These are phyloP conservation scores for Lemur catta DNA, from an alignment of 2,797 vertebrate species.

Conservation along the genomic window DNA sequence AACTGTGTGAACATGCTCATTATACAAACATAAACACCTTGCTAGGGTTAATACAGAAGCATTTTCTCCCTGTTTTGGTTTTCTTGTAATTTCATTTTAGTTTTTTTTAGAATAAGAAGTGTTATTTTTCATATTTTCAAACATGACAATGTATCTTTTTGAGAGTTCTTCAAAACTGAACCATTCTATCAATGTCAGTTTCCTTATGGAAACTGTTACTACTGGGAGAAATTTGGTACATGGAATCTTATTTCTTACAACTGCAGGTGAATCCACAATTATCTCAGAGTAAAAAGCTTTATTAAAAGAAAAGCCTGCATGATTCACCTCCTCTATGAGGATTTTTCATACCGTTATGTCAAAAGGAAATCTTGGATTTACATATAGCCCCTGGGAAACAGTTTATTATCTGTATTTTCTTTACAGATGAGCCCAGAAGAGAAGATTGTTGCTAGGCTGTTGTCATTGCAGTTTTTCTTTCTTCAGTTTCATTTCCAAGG, in stretches of 20 bases:
- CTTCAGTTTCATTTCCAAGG: neutral
- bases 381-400: fast-evolving
- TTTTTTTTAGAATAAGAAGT: neutral
- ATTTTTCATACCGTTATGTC: fast-evolving
- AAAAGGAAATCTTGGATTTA: neutral
- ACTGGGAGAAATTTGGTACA: neutral
- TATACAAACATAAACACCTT: neutral
- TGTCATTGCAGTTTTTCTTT: neutral
- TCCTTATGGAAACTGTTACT: neutral
- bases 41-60: neutral
- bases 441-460: fast-evolving
- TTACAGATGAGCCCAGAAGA: neutral
- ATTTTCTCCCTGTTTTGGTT: neutral
- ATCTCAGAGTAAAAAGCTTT: neutral
- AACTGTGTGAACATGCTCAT: neutral
- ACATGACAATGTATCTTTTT: neutral
- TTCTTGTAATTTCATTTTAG: neutral
- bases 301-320: neutral
- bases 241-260: neutral
- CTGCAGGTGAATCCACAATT: neutral
- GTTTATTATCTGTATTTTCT: neutral
- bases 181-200: neutral
- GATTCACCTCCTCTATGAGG: neutral
- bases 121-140: neutral
- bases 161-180: neutral